Evolutionary conservation across 1,140 invertebrate genomes (phyloP).

Genomic region (Listronotus bonariensis): DNA sequence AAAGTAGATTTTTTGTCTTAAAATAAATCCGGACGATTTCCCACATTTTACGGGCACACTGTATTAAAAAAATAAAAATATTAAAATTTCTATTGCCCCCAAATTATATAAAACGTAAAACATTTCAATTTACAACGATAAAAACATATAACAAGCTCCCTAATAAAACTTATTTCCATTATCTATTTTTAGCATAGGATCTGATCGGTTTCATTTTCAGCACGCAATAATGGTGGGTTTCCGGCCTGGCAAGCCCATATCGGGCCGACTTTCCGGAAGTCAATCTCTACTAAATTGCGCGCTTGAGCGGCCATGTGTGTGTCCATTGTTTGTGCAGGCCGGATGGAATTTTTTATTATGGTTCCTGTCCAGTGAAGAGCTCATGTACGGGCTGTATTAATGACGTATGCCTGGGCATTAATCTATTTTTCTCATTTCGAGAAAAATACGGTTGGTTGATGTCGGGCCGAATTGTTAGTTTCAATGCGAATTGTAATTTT

Average conservation of each 20-base stretch:
- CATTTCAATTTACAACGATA: no score
- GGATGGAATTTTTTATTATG: conserved; percentile 46
- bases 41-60: no score
- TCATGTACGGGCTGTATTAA: conserved; percentile 21
- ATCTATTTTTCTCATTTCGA: conserved; percentile 24
- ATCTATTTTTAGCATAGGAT: neutral
- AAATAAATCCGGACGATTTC: no score
- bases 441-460: neutral
- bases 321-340: conserved; percentile 43
- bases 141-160: no score
- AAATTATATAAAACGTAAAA: no score
- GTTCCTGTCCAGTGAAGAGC: conserved; percentile 39
- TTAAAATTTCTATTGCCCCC: no score
- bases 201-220: conserved; percentile 26
- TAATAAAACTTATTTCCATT: no score
- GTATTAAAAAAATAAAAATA: no score
- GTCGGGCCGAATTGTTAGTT: no score
- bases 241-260: conserved; percentile 38
- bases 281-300: conserved; percentile 44
- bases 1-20: no score
- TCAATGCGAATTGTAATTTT: no score
- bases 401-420: conserved; percentile 20
- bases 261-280: conserved; percentile 40
- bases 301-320: conserved; percentile 47
- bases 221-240: conserved; percentile 34